Conservation (phyloP, 2,888 invertebrate genomes). For the Lasioglossum figueresi region DNA sequence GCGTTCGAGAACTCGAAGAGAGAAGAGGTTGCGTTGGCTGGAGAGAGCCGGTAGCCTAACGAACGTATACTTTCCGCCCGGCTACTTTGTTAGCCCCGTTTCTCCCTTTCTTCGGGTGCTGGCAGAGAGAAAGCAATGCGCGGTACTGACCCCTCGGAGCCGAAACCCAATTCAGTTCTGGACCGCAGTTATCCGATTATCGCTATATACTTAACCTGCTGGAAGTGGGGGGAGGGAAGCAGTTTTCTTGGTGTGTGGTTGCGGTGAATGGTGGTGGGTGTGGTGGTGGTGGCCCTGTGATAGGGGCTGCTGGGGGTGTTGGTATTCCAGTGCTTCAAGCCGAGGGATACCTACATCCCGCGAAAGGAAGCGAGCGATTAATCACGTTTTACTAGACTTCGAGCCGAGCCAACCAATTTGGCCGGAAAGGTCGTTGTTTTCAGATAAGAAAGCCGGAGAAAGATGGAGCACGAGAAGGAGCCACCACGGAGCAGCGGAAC, state of each 20-base stretch:
- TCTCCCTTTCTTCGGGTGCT: constrained; percentile 7
- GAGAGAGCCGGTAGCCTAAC: constrained; percentile 47
- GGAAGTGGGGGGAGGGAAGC: not conserved
- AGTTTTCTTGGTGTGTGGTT: not conserved
- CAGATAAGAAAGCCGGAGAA: constrained; percentile 72
- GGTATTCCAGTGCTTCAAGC: constrained; percentile 42
- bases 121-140: constrained; percentile 50
- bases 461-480: constrained; percentile 48
- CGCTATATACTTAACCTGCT: constrained; percentile 60
- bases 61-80: constrained; percentile 56
- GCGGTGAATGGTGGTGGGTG: constrained; percentile 21
- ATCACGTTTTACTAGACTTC: constrained; percentile 77
- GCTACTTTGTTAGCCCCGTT: constrained; percentile 1
- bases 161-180: constrained; percentile 76
- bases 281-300: constrained; percentile 29
- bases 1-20: constrained; percentile 3
- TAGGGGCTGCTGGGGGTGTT: constrained; percentile 42
- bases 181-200: constrained; percentile 79
- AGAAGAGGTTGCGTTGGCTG: not conserved
- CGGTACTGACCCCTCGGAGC: constrained; percentile 54
- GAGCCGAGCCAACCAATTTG: constrained; percentile 78
- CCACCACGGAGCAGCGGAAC: constrained; percentile 56
- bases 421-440: constrained; percentile 79
- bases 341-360: constrained; percentile 60
- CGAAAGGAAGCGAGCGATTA: constrained; percentile 76